These are phyloP conservation scores for Alectoris magna DNA, from an alignment of 2,797 vertebrate genomes.

Conservation along the genomic window DNA sequence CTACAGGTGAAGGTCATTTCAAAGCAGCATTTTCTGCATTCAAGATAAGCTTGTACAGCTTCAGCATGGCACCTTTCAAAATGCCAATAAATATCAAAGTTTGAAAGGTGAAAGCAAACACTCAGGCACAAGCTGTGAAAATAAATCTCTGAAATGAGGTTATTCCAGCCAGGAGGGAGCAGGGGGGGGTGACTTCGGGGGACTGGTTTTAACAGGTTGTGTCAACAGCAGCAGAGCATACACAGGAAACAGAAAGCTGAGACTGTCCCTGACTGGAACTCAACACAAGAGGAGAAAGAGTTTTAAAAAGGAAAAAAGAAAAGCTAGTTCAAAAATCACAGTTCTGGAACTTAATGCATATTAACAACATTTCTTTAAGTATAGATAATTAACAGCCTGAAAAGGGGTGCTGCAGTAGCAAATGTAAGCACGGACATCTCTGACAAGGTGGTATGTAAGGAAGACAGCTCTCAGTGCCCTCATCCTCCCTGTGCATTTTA, in stretches of 20 bases:
- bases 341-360: not conserved
- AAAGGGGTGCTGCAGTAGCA: not conserved
- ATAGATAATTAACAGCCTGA: not conserved
- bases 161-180: not conserved
- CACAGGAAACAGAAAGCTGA: conserved; percentile 27
- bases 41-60: conserved; percentile 12
- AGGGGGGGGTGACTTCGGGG: conserved; percentile 24
- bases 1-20: conserved; percentile 9
- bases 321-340: not conserved
- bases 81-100: not conserved
- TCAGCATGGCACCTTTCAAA: not conserved
- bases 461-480: not conserved
- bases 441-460: fast-evolving
- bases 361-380: not conserved
- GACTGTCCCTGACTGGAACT: not conserved
- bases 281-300: fast-evolving
- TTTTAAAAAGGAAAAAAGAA: not conserved
- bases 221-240: conserved; percentile 47
- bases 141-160: conserved; percentile 39
- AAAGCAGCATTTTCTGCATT: not conserved
- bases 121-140: conserved; percentile 49
- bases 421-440: not conserved
- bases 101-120: conserved; percentile 52
- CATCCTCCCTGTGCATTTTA: not conserved
- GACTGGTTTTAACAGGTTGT: conserved; percentile 63